Base-by-base conservation (phyloP, 2,113 vertebrate genomes). In the Phocoena sinus region DNA sequence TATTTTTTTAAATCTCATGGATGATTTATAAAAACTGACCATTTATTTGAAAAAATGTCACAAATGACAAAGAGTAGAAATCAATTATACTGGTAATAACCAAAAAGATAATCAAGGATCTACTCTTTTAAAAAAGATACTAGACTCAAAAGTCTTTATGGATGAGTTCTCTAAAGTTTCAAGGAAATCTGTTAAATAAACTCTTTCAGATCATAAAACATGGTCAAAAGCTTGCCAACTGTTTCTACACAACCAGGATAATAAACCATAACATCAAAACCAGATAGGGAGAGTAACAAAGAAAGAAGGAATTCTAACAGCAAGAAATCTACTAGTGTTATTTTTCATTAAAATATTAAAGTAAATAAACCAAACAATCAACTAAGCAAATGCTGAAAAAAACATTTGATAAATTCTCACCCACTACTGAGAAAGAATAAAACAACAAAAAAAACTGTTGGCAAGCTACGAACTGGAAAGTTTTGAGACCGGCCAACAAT, bases 311-410 rank as follows among this genome's bases (percentile, higher is more conserved):
- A 70, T 81, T 88, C 56, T 77, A 96, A 84, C 2, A 63, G 3
- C 58, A 97, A n/a, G 11, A 95, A 67, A 86, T 56, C 23, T 50
- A 33, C 47, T n/a, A n/a, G 65, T 47, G 38, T 26, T 63, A 63
- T 63, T 92, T 94, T 95, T 87, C 80, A 91, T 26, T 77, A 95
- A 96, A 70, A 86, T 68, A 76, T 36, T 88, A 63, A 93, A 95
- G 41, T 13, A 65, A 91, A 91, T 31, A 70, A 94, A 84, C 0
- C 36, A 89, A 91, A 60, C 15, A 71, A 82, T 47, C 18, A 93
- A 84, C 28, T 85, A 47, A 79, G 63, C 25, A 87, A 89, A 92
- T 50, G 53, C 25, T 91, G 11, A 28, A 89, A 70, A 81, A 67
- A 77, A 36, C 4, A 13, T 25, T 3, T 56, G 44, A 21, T 77